Base-by-base conservation (phyloP, 2,888 invertebrate species). In the Torymus aiolomorphi region DNA sequence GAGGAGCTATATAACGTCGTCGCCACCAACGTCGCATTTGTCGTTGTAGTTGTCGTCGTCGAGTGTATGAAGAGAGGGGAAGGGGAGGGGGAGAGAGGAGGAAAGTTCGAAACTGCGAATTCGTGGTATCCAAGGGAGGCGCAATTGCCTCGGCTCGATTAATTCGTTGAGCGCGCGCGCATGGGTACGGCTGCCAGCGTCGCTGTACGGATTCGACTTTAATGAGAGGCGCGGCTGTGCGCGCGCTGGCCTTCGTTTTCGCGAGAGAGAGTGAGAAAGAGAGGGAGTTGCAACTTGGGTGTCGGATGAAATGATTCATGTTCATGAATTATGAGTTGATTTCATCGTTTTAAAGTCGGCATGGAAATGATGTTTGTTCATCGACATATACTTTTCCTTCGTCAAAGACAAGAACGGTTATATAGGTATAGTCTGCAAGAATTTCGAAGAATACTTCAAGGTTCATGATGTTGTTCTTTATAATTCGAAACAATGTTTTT, bases 81-180 rank as follows among this genome's bases (percentile, higher is more conserved):
- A 42, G 42, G 8, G 42, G 5, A 5, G 8, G 42, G 8, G 42
- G 16, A 13, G 16, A 42, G 24, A 42, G 62, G 49, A 52, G 51
- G 13, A 49, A 70, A 70, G 18, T 70, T 76, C 12, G 63, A 56
- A 63, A 69, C 52, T 69, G 62, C 62, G 63, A 63, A 70, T 69
- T 76, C 54, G 57, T 42, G 62, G 62, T 24, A 49, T 42, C 18
- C 65, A 18, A 42, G 42, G 8, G 42, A 63, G 49, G 20, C 24
- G 67, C 61, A 69, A 76, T 69, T 54, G 31, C 62, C 12, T 54
- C 62, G 54, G 52, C 67, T 71, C 14, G 59, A 77, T 77, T 77
- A 77, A 71, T 77, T 65, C 31, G 18, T 59, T 20, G 49, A 20
- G 14, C n/a, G 59, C 66, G 18, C 49, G 59, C 66, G 18, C 49